Base-by-base conservation (phyloP, 2,113 vertebrate genomes). In the Pao palembangensis region DNA sequence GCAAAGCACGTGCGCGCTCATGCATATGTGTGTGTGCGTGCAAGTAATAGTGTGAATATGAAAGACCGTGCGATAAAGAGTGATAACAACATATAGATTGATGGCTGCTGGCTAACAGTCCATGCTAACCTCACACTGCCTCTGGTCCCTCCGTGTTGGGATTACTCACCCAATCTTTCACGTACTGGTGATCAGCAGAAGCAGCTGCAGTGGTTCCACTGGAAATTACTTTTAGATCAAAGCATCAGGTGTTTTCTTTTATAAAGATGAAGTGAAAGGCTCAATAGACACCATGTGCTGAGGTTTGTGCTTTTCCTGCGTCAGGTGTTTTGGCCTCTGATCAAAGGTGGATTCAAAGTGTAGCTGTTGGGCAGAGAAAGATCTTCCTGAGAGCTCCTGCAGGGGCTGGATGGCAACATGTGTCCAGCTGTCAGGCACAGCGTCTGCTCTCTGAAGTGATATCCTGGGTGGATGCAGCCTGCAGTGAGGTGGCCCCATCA, bases 371-470 rank as follows among this genome's bases (percentile, higher is more conserved):
- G 71, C 18, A 59, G 56, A 50, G 64, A 64, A 17, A 62, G 60
- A 48, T 58, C 69, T 55, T 65, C 68, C 64, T 11, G 46, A 19
- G 60, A 64, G 12, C 59, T 73, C 76, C 85, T 75, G 63, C 66
- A 21, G 76, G 47, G 77, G 70, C 12, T 62, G 65, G 69, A 69
- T 15, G 51, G 16, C 68, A 78, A 83, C 74, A 74, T 61, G 72
- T 76, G 81, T 83, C 85, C 75, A 85, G 81, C 86, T 87, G 84
- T 84, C 75, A 80, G 54, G 19, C 70, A 7, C 76, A 81, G 82
- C 73, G 71, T 79, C 67, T 16, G 67, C 67, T 49, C 76, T 86
- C 73, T 85, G 74, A 87, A 69, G 77, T 28, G 58, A 60, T 17
- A 46, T 58, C 25, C 67, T 56, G 58, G 67, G 67, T 71, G 78